These are phyloP conservation scores for Musca domestica DNA, from an alignment of 1,140 invertebrate species.

Conservation along the genomic window DNA sequence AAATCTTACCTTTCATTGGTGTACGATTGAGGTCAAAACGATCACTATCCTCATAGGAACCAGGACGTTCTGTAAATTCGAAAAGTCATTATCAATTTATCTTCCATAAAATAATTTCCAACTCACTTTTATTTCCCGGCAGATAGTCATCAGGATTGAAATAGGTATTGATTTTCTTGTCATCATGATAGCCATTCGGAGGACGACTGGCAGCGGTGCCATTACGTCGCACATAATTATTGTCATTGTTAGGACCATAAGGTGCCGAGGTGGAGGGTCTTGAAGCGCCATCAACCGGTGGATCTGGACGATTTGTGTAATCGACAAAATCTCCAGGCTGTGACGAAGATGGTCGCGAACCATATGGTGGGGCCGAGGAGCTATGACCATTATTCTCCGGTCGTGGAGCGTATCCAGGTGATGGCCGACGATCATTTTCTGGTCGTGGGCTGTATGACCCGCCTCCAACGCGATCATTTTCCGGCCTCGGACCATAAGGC, in stretches of 20 bases:
- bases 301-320: constrained; percentile 48
- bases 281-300: constrained; percentile 32
- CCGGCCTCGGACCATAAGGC: background rate
- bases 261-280: constrained; percentile 3
- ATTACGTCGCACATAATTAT: constrained; percentile 46
- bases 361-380: constrained; percentile 25
- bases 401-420: too few species aligned
- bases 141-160: constrained; percentile 52
- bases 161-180: constrained; percentile 49
- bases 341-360: constrained; percentile 33
- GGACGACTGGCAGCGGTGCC: constrained; percentile 32
- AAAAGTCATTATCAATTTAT: background rate
- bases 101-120: background rate
- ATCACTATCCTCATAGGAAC: constrained; percentile 29
- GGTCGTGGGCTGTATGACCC: constrained; percentile 25
- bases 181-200: constrained; percentile 38
- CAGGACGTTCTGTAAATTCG: constrained; percentile 23
- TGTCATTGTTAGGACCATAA: constrained; percentile 30
- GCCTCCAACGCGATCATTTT: constrained; percentile 3
- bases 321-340: constrained; percentile 37
- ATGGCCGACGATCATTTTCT: background rate
- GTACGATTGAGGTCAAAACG: constrained; percentile 35
- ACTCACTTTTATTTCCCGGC: constrained; percentile 27
- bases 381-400: constrained; percentile 7
- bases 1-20: constrained; percentile 42